Evolutionary conservation across 2,888 invertebrate genomes (phyloP), one percentile per base, ranked within the genome.

Genomic region (Alsophila aescularia): DNA sequence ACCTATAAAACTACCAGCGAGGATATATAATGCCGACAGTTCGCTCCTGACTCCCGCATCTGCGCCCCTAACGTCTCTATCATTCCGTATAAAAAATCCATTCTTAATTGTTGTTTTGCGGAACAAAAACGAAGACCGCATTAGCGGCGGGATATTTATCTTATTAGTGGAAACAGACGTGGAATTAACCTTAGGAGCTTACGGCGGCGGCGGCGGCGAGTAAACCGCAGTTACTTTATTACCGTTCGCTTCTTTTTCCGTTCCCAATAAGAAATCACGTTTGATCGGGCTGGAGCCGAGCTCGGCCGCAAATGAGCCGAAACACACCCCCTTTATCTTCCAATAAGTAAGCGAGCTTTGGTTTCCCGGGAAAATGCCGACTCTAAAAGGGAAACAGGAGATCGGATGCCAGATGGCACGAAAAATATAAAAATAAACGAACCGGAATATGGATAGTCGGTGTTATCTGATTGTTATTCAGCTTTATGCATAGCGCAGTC

Each of bases 281-380:
- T 86, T 78, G 82, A 84, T 85, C 81, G 79, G 75, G 70, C 77
- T 73, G 72, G 57, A 81, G 50, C 50, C 47, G 24, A 36, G 77
- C 81, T 80, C 77, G 70, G 73, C 83, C 83, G 83, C 84, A 87
- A 89, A 89, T 88, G 89, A 86, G 81, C 85, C 89, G 87, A 85
- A 89, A 87, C 87, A 85, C 78, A 81, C 81, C 75, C 84, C 81
- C 79, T 87, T 88, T 89, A 88, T 89, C 88, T 85, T 79, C 81
- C 82, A 87, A 85, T 87, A 87, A 86, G 82, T 85, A 83, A 86
- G 73, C 77, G 73, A 80, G 78, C 81, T 85, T 83, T 78, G 83
- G 76, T 82, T 83, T 81, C 73, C 74, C 67, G 68, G 66, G 70
- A 73, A 73, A 83, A 83, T 76, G 72, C 72, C 70, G 70, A 72